phyloP scores from a whole-genome alignment of 1,140 invertebrate genomes.

The Papilio polyxenes region DNA sequence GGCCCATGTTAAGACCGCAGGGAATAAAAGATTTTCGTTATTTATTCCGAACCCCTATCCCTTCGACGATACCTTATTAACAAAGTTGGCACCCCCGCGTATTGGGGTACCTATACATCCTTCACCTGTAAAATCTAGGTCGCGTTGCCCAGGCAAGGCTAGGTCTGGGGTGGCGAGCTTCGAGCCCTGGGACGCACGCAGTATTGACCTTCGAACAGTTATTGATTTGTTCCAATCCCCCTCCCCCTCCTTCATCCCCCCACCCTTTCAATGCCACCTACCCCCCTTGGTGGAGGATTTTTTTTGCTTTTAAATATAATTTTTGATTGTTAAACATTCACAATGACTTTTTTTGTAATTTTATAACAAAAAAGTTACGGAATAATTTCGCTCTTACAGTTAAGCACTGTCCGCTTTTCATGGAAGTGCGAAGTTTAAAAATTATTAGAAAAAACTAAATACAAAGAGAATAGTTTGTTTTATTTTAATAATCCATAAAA shows the following conservation, averaged over 20 bases:
- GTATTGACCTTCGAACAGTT: not conserved
- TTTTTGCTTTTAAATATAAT: not conserved
- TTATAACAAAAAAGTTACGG: too few relatives aligned
- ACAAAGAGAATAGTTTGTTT: too few relatives aligned
- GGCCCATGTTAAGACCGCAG: too few relatives aligned
- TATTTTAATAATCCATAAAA: too few relatives aligned
- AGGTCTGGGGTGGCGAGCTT: not conserved
- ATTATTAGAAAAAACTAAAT: too few relatives aligned
- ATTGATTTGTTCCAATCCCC: not conserved
- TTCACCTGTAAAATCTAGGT: slow-evolving; percentile 5
- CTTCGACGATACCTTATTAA: not conserved
- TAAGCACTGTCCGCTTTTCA: too few relatives aligned
- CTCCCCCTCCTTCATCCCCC: not conserved
- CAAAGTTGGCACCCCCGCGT: not conserved
- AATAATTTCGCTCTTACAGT: too few relatives aligned
- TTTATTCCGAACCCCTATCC: too few relatives aligned
- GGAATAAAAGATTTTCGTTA: too few relatives aligned
- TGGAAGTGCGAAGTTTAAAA: too few relatives aligned
- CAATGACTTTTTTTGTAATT: too few relatives aligned
- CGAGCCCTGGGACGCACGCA: not conserved
- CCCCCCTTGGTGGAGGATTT: not conserved
- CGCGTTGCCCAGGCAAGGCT: not conserved
- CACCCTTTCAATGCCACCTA: not conserved
- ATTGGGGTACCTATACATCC: not conserved
- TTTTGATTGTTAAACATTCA: not conserved